Evolutionary conservation across 2,888 invertebrate genomes (phyloP).

Genomic region (Erannis defoliaria): DNA sequence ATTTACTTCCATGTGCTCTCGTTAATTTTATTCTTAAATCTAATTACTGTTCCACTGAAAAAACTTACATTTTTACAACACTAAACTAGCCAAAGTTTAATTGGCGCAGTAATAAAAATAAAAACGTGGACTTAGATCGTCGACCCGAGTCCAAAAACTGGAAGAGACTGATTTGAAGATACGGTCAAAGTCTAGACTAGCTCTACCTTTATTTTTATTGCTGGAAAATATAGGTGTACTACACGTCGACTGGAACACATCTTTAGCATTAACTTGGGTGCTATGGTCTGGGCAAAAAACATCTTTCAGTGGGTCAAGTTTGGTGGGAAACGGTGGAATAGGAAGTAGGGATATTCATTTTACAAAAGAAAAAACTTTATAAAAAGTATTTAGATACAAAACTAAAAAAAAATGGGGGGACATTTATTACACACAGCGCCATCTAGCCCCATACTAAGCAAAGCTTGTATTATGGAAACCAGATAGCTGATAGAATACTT

Average conservation of each 20-base stretch:
- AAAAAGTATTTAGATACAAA: too few relatives aligned
- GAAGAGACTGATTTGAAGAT: constrained; percentile 34
- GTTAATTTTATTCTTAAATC: background rate
- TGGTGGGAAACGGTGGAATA: too few relatives aligned
- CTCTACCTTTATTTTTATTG: constrained; percentile 17
- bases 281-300: background rate
- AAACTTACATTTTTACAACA: constrained; percentile 16
- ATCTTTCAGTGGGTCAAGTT: too few relatives aligned
- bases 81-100: constrained; percentile 17
- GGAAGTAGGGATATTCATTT: too few relatives aligned
- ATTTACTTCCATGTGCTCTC: too few relatives aligned
- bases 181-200: constrained; percentile 42
- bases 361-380: too few relatives aligned
- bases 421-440: too few relatives aligned
- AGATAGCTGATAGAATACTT: too few relatives aligned
- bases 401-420: too few relatives aligned
- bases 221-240: constrained; percentile 16
- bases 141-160: constrained; percentile 26
- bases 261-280: background rate
- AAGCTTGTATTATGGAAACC: too few relatives aligned
- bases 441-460: too few relatives aligned
- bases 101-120: constrained; percentile 22
- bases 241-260: too few relatives aligned
- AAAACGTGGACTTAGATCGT: constrained; percentile 18
- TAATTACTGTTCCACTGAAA: background rate